These are phyloP conservation scores for Dipodomys stephensi DNA, from an alignment of 2,113 vertebrate genomes.

Conservation along the genomic window DNA sequence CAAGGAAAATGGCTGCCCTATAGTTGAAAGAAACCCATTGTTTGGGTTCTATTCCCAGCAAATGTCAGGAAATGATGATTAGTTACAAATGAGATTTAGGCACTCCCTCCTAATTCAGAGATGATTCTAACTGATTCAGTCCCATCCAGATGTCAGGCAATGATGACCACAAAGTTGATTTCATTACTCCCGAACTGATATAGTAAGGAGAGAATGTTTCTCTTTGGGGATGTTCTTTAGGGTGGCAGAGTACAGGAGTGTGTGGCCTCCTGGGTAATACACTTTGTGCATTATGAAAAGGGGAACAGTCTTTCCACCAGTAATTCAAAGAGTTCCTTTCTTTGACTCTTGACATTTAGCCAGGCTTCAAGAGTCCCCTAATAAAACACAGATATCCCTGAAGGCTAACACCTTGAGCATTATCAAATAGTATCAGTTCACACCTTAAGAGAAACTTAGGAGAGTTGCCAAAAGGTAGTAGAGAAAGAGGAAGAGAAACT, in stretches of 20 bases:
- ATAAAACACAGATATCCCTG: conserved; percentile 75
- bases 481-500: conserved; percentile 36
- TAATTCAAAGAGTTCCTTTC: conserved; percentile 50
- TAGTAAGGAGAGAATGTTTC: not conserved
- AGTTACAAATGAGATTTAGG: not conserved
- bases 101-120: no score
- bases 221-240: not conserved
- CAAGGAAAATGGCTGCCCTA: not conserved
- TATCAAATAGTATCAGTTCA: conserved; percentile 75
- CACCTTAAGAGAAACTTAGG: conserved; percentile 61
- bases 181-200: not conserved
- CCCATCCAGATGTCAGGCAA: not conserved
- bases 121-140: not conserved
- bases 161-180: not conserved
- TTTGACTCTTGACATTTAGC: conserved; percentile 65
- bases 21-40: conserved; percentile 38
- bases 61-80: not conserved
- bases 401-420: conserved; percentile 77
- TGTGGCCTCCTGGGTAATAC: not conserved
- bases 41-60: conserved; percentile 14
- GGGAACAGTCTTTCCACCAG: not conserved
- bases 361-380: conserved; percentile 60
- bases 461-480: conserved; percentile 40
- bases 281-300: not conserved
- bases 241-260: not conserved